Percentiles rank a stretch among this genome's conserved stretches.
Evolutionary conservation across 2,888 invertebrate genomes (phyloP).

Genomic region (Perithous albicinctus): DNA sequence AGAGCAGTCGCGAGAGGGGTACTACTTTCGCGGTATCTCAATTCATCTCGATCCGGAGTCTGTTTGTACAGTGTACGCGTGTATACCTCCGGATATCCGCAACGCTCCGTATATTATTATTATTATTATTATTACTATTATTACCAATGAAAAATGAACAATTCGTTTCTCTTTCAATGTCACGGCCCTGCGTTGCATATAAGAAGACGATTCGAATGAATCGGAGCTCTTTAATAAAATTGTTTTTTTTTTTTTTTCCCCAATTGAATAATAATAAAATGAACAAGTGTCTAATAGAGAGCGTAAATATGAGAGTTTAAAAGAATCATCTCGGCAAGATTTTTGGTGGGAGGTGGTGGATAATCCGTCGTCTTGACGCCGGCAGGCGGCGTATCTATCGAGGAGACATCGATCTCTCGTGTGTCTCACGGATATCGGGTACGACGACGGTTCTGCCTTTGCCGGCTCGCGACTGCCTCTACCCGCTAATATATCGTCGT

Average conservation of each 20-base stretch:
- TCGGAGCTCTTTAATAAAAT: no score
- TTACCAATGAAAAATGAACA: no score
- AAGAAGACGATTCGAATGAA: no score
- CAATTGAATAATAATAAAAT: neutral
- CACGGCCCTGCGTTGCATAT: no score
- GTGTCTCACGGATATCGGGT: slow-evolving; percentile 19
- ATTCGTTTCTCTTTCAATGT: no score
- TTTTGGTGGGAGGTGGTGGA: neutral
- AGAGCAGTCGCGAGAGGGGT: neutral
- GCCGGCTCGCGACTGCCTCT: slow-evolving; percentile 6
- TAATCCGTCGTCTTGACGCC: neutral
- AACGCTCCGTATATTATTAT: no score
- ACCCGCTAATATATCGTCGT: slow-evolving; percentile 1
- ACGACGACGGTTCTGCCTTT: neutral
- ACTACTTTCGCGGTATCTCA: slow-evolving; percentile 16
- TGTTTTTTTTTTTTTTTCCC: no score
- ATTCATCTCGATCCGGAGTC: neutral
- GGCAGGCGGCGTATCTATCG: neutral
- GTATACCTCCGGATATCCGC: no score
- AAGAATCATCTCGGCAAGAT: neutral
- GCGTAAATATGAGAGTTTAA: neutral
- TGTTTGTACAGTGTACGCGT: no score
- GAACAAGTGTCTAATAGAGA: neutral
- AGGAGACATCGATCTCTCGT: slow-evolving; percentile 14
- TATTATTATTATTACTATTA: no score